These are phyloP conservation scores for Alligator mississippiensis DNA, from an alignment of 2,113 vertebrate species.

Conservation along the genomic window DNA sequence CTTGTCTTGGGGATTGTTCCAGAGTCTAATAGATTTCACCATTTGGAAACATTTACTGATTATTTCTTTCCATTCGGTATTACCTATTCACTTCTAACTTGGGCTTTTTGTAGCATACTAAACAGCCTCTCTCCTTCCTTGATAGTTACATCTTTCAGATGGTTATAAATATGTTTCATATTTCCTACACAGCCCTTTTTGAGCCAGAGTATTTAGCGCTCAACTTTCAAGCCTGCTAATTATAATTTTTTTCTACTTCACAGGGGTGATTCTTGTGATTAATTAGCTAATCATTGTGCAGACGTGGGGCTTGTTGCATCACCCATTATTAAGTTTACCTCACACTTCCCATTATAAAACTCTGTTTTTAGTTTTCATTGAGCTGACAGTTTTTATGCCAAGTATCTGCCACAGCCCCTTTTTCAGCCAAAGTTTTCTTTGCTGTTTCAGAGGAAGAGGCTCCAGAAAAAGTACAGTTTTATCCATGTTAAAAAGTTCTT, in stretches of 20 bases:
- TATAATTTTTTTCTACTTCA: slow-evolving; percentile 3
- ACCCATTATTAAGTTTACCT: slow-evolving; percentile 12
- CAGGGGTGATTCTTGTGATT: background rate
- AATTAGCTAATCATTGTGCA: background rate
- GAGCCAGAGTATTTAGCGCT: background rate
- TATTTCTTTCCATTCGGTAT: slow-evolving; percentile 19
- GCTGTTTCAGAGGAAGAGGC: slow-evolving; percentile 30
- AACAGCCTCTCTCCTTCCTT: slow-evolving; percentile 8
- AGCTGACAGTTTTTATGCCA: background rate
- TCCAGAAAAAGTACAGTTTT: slow-evolving; percentile 8
- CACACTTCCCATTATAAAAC: slow-evolving; percentile 16
- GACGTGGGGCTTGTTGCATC: background rate
- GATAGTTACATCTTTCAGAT: background rate
- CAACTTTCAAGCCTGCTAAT: slow-evolving; percentile 21
- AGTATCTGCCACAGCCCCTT: background rate
- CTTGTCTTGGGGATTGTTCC: slow-evolving; percentile 29
- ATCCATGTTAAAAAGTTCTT: background rate
- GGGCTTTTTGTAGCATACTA: background rate
- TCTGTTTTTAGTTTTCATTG: slow-evolving; percentile 8
- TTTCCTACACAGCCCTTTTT: slow-evolving; percentile 33
- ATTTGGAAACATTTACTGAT: slow-evolving; percentile 24
- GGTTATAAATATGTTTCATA: background rate
- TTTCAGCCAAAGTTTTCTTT: slow-evolving; percentile 24
- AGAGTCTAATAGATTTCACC: background rate
- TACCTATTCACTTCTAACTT: slow-evolving; percentile 21